phyloP scores from a whole-genome alignment of 2,797 vertebrate species.

The Neosilurus hyrtlii region DNA sequence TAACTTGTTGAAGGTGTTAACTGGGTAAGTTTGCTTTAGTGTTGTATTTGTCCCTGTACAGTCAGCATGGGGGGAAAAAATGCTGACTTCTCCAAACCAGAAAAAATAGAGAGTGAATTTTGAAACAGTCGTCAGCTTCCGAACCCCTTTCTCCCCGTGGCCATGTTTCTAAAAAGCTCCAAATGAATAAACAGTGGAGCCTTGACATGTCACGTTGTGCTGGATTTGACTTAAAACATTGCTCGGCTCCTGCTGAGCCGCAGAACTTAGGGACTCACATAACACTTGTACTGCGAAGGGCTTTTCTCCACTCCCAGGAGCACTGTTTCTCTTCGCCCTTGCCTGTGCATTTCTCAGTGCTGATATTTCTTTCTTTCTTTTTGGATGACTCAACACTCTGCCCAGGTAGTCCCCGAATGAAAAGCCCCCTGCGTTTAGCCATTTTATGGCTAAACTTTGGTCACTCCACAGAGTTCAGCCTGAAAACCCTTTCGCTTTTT shows the following conservation, averaged over 20 bases:
- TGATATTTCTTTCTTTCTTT: slow-evolving; percentile 26
- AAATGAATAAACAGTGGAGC: slow-evolving; percentile 39
- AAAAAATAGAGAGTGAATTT: slow-evolving; percentile 1
- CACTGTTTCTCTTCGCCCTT: slow-evolving; percentile 45
- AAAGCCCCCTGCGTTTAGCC: slow-evolving; percentile 15
- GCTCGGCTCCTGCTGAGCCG: slow-evolving; percentile 36
- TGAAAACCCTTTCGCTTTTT: neutral
- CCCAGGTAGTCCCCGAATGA: slow-evolving; percentile 44
- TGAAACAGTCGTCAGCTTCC: slow-evolving; percentile 18
- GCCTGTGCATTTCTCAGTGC: slow-evolving; percentile 48
- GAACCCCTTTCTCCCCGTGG: slow-evolving; percentile 8
- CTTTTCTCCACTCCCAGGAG: slow-evolving; percentile 49
- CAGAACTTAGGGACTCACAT: slow-evolving; percentile 40
- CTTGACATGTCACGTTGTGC: slow-evolving; percentile 42
- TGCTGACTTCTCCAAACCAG: neutral
- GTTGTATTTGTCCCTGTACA: slow-evolving; percentile 10
- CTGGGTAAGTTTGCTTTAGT: neutral
- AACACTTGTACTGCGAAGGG: slow-evolving; percentile 45
- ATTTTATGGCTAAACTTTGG: slow-evolving; percentile 8
- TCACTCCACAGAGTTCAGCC: slow-evolving; percentile 4
- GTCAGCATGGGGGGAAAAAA: neutral
- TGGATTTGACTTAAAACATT: slow-evolving; percentile 43
- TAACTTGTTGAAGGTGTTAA: neutral
- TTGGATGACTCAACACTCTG: slow-evolving; percentile 53
- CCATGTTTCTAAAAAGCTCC: slow-evolving; percentile 26